Evolutionary conservation across 2,888 invertebrate genomes (phyloP), one percentile per base, ranked within the genome.

Genomic region (Coremacera marginata): DNA sequence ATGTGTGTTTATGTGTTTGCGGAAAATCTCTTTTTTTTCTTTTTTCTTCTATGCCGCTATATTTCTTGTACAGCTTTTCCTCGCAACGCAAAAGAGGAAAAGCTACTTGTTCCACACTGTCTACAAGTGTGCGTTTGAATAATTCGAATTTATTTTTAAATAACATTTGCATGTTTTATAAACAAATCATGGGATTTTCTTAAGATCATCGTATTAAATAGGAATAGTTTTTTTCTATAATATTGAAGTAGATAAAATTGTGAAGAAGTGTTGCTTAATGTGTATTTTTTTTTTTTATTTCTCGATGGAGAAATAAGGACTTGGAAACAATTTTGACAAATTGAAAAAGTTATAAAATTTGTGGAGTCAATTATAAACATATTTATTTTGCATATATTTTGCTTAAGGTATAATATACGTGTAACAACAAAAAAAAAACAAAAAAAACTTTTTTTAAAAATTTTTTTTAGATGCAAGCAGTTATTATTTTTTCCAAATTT

Each of bases 1-100:
- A 22, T 51, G 62, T 65, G 37, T 76, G 27, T 72, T 31, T n/a
- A n/a, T 27, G 31, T 76, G 55, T 78, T 78, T 82, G 82, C 83
- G 60, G 57, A 68, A 44, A 68, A 62, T 25, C 44, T 22, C 49
- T 55, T 16, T 34, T 72, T 31, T 9, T 49, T 60, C 11, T 37
- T 55, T 16, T 34, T 72, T 31, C 16, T 49, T 60, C 11, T 37
- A 8, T 37, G 44, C 49, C 25, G 25, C 27, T 51, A 16, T 7
- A 52, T 68, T 68, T 68, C n/a, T n/a, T 22, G 9, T 49, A 68
- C 51, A 22, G 25, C 49, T 72, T 72, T 72, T 22, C 60, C 27
- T 70, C 34, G 31, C n/a, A 31, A 27, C 34, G 25, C 3, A 11
- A 31, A 63, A 31, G 31, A 31, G 63, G 11, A 31, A 31, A n/a